Evolutionary conservation across 1,140 invertebrate species (phyloP).

Genomic region (Apis dorsata): DNA sequence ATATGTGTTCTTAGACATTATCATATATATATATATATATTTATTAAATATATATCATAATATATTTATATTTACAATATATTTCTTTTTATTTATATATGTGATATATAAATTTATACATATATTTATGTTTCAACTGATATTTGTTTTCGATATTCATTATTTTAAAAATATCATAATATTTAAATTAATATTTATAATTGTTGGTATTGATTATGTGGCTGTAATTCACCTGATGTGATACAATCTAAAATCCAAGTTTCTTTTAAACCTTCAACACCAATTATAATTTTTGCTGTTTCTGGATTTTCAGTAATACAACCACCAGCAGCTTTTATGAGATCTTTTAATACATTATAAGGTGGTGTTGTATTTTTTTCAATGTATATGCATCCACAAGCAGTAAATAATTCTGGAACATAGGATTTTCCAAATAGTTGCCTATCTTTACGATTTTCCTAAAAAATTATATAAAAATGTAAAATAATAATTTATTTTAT

Average conservation of each 20-base stretch:
- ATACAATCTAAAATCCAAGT: conserved; percentile 78
- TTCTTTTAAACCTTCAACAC: conserved; percentile 69
- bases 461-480: conserved; percentile 37
- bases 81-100: not conserved
- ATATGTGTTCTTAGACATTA: too few species aligned
- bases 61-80: too few species aligned
- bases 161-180: not conserved
- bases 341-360: conserved; percentile 69
- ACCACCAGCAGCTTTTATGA: conserved; percentile 76
- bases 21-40: not conserved
- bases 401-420: conserved; percentile 74
- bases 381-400: conserved; percentile 74
- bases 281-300: conserved; percentile 71
- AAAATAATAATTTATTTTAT: not conserved
- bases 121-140: too few species aligned
- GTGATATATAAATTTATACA: not conserved
- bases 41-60: too few species aligned
- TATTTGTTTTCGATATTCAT: not conserved
- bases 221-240: conserved; percentile 73
- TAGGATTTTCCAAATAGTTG: conserved; percentile 75
- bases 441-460: conserved; percentile 75
- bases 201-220: conserved; percentile 60
- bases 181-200: not conserved
- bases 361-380: conserved; percentile 70
- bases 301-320: conserved; percentile 68